Conservation (phyloP, 2,113 vertebrate genomes). For the Bagarius yarrelli region DNA sequence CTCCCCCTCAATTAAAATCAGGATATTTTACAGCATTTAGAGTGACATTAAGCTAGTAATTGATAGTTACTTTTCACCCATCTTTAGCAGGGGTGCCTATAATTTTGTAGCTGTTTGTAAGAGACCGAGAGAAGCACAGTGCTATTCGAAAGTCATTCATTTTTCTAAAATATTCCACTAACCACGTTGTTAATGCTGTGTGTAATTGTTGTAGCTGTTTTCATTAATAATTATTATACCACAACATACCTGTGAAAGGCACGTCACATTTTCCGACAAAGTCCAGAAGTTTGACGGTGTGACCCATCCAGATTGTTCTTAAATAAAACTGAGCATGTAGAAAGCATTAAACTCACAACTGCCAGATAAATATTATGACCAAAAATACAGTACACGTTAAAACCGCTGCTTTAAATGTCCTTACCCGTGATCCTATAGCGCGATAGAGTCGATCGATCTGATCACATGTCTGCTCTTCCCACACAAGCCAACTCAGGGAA, state of each 20-base stretch:
- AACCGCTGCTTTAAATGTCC: neutral
- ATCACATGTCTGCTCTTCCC: conserved; percentile 88
- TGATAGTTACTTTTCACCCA: neutral
- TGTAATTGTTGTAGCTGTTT: neutral
- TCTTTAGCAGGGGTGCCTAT: neutral
- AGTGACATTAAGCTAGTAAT: neutral
- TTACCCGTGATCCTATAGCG: conserved; percentile 84
- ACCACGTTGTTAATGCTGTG: neutral
- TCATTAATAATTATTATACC: no score
- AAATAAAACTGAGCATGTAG: conserved; percentile 74
- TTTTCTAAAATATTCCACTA: neutral
- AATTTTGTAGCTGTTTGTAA: neutral
- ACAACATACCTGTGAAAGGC: conserved; percentile 66
- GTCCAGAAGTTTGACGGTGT: conserved; percentile 81
- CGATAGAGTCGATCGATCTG: conserved; percentile 78
- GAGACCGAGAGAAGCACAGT: neutral
- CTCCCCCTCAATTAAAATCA: neutral
- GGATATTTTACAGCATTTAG: neutral
- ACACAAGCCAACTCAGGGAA: conserved; percentile 81
- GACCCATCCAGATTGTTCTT: conserved; percentile 83
- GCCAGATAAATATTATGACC: neutral
- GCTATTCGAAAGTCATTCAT: neutral
- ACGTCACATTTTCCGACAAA: conserved; percentile 77
- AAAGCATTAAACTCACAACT: neutral
- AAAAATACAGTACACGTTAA: neutral